Conservation (phyloP, 2,888 invertebrate species). For the Agrotis segetum region DNA sequence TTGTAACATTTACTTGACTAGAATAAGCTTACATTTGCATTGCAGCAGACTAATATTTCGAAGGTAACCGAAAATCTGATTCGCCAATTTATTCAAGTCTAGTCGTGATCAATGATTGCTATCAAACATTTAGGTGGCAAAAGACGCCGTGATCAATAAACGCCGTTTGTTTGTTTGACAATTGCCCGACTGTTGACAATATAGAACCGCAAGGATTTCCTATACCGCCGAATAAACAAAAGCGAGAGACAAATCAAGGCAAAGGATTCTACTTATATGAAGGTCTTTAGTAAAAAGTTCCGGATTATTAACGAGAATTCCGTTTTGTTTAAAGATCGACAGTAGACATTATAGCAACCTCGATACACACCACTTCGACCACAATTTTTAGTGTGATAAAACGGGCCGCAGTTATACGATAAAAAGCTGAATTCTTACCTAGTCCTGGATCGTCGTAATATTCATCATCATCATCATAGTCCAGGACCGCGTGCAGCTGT, state of each 20-base stretch:
- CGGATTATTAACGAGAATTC: background rate
- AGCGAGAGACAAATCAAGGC: slow-evolving; percentile 59
- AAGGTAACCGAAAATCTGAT: background rate
- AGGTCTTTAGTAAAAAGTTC: slow-evolving; percentile 16
- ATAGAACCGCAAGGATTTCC: slow-evolving; percentile 64
- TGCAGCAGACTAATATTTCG: background rate
- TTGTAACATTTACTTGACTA: background rate
- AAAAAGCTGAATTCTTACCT: slow-evolving; percentile 71
- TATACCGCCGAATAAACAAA: slow-evolving; percentile 59
- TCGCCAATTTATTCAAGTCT: slow-evolving; percentile 15
- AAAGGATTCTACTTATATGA: slow-evolving; percentile 41
- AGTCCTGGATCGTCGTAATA: slow-evolving; percentile 92
- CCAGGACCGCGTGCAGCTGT: slow-evolving; percentile 93
- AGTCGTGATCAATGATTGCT: slow-evolving; percentile 29
- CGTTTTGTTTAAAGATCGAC: background rate
- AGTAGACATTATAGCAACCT: background rate
- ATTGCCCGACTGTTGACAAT: slow-evolving; percentile 60
- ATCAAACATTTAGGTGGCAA: slow-evolving; percentile 43
- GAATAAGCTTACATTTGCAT: background rate
- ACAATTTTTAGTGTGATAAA: too few species aligned
- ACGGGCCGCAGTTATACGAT: background rate
- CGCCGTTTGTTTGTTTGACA: slow-evolving; percentile 51
- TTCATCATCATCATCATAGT: slow-evolving; percentile 92
- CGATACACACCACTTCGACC: background rate
- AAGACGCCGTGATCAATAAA: slow-evolving; percentile 45